phyloP scores from a whole-genome alignment of 1,140 invertebrate species.

The Aphelenchoides fujianensis region DNA sequence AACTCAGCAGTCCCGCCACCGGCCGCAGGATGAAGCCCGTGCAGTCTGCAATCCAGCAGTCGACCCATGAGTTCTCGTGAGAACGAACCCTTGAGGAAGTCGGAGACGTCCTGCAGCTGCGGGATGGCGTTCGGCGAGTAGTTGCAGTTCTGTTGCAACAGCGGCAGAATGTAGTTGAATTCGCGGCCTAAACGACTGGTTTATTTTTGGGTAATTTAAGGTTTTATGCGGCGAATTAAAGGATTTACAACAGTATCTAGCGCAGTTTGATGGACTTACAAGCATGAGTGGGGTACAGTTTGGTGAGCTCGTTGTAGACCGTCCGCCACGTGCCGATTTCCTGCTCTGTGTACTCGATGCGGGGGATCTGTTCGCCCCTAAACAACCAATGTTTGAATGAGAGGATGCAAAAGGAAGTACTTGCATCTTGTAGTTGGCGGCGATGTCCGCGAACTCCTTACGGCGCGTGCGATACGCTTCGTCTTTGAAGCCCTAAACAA shows the following conservation, averaged over 20 bases:
- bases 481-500: conserved; percentile 86
- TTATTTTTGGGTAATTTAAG: too few relatives aligned
- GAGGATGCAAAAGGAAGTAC: conserved; percentile 46
- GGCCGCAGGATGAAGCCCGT: conserved; percentile 93
- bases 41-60: conserved; percentile 79
- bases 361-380: conserved; percentile 71
- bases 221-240: too few relatives aligned
- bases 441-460: conserved; percentile 95
- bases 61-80: too few relatives aligned
- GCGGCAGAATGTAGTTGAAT: conserved; percentile 93
- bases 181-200: too few relatives aligned
- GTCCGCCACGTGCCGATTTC: conserved; percentile 81
- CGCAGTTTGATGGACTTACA: too few relatives aligned
- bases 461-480: conserved; percentile 80
- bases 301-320: conserved; percentile 80
- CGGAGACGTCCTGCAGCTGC: conserved; percentile 92
- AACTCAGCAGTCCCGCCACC: conserved; percentile 91
- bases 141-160: conserved; percentile 92
- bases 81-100: conserved; percentile 83
- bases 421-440: conserved; percentile 89
- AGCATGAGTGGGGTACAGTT: conserved; percentile 87
- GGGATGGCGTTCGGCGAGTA: conserved; percentile 95
- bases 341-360: conserved; percentile 83
- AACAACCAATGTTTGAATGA: conserved; percentile 27
- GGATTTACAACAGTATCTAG: too few relatives aligned